Percentiles rank a stretch among this genome's conserved stretches.
Conservation (phyloP, 2,113 vertebrate genomes). For the Eidolon helvum region DNA sequence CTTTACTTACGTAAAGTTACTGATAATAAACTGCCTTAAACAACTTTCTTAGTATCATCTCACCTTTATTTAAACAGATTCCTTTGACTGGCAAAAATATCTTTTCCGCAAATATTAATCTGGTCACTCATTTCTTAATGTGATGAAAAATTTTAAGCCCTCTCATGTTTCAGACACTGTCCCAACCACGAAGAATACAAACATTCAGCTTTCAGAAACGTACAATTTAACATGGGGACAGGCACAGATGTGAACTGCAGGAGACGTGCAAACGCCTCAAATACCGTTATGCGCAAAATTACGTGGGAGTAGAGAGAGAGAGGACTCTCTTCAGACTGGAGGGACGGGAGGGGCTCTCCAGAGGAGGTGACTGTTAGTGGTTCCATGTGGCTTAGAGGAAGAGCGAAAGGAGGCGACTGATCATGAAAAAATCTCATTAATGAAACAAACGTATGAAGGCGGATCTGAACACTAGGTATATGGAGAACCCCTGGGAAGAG, state of each 20-base stretch:
- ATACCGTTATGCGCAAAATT: background rate
- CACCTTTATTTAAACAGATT: background rate
- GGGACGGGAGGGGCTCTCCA: background rate
- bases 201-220: background rate
- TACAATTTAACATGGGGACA: rapidly evolving
- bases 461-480: background rate
- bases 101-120: background rate
- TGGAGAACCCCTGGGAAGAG: background rate
- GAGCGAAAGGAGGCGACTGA: rapidly evolving
- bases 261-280: rapidly evolving
- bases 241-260: background rate
- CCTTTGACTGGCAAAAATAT: background rate
- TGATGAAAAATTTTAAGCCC: background rate
- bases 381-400: background rate
- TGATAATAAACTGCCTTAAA: background rate
- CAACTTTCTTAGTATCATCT: background rate
- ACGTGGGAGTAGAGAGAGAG: rapidly evolving
- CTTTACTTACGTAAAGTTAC: background rate
- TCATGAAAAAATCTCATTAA: background rate
- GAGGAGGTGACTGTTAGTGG: background rate
- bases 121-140: background rate
- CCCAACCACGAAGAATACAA: background rate
- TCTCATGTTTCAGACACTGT: background rate
- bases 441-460: background rate
- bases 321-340: background rate